phyloP scores from a whole-genome alignment of 2,113 vertebrate species.

The Phalacrocorax carbo region DNA sequence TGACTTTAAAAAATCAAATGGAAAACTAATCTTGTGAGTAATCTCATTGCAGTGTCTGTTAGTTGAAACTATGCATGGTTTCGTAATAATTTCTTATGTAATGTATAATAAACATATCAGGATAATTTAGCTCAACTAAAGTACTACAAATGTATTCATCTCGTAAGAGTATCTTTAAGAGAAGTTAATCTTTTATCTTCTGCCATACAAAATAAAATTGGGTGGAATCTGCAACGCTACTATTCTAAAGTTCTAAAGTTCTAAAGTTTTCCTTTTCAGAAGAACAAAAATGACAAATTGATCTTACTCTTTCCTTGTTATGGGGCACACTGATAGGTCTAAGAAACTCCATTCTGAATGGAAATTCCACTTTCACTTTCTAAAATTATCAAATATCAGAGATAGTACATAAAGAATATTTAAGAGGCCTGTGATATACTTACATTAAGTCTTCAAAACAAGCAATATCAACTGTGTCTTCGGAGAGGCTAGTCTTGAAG shows the following conservation, averaged over 20 bases:
- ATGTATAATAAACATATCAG: not conserved
- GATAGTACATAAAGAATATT: not conserved
- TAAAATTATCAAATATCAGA: not conserved
- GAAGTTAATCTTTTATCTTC: not conserved
- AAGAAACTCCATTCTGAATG: not conserved
- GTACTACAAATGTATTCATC: not conserved
- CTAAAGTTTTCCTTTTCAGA: not conserved
- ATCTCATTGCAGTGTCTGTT: not conserved
- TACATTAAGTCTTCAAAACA: not conserved
- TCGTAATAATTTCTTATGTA: not conserved
- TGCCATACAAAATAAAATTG: not conserved
- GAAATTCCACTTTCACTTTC: not conserved
- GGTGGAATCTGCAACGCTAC: not conserved
- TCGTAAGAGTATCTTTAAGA: not conserved
- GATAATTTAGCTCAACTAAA: not conserved
- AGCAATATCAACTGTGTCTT: not conserved
- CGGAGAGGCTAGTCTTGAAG: not conserved
- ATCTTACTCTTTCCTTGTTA: not conserved
- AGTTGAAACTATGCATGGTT: not conserved
- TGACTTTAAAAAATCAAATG: not conserved
- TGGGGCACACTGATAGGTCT: fast-evolving
- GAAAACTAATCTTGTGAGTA: not conserved
- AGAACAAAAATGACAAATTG: not conserved
- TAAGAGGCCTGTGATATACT: not conserved
- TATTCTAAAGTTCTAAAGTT: too few species aligned